These are phyloP conservation scores for Auanema sp. DNA, from an alignment of 2,888 invertebrate species.

Conservation along the genomic window DNA sequence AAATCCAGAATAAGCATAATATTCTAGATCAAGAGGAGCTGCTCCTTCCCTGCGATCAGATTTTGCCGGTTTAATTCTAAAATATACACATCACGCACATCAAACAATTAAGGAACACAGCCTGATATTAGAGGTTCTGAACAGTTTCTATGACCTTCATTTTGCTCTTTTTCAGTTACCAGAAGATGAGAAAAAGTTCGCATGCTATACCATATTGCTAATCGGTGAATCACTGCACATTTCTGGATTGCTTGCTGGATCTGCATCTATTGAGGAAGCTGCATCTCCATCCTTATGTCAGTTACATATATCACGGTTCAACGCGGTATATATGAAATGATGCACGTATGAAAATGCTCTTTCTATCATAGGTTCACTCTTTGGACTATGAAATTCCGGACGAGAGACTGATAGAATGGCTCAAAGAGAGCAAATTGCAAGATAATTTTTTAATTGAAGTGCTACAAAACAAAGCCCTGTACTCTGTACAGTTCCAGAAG, in stretches of 20 bases:
- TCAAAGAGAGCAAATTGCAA: constrained; percentile 10
- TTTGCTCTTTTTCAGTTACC: neutral
- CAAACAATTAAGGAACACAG: constrained; percentile 40
- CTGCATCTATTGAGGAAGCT: constrained; percentile 11
- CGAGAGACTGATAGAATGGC: constrained; percentile 11
- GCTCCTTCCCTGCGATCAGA: constrained; percentile 38
- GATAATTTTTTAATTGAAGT: constrained; percentile 15
- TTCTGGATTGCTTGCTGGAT: constrained; percentile 16
- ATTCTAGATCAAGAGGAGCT: constrained; percentile 32
- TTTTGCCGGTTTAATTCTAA: constrained; percentile 39
- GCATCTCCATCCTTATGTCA: constrained; percentile 7
- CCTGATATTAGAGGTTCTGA: constrained; percentile 26
- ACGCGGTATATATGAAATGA: constrained; percentile 12
- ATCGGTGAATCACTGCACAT: constrained; percentile 17
- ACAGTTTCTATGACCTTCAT: neutral
- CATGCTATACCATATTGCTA: constrained; percentile 18
- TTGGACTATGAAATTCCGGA: neutral
- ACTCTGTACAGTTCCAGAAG: constrained; percentile 11
- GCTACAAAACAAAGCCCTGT: constrained; percentile 6
- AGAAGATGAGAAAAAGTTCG: neutral
- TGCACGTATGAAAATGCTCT: neutral
- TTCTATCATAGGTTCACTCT: neutral
- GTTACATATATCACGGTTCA: constrained; percentile 15
- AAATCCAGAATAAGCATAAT: constrained; percentile 18
- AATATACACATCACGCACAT: constrained; percentile 31